phyloP scores from a whole-genome alignment of 64 coral and sea anemone genomes.

The Stichodactyla mertensii region DNA sequence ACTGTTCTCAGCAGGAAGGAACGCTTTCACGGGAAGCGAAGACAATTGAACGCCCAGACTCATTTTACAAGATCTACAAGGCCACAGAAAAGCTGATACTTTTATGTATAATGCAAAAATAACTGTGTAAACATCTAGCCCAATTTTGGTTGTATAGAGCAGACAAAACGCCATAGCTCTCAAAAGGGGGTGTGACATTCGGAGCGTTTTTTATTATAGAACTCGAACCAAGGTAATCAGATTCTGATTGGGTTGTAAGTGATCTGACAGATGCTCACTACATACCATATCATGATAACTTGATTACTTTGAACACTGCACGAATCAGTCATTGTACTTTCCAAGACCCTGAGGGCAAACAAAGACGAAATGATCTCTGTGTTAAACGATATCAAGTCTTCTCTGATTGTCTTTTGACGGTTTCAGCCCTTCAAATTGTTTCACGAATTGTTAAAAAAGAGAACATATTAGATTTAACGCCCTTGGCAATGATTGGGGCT shows the following conservation, averaged over 20 bases:
- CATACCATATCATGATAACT: neutral
- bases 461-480: neutral
- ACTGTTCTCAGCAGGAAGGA: neutral
- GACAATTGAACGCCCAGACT: neutral
- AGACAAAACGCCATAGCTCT: neutral
- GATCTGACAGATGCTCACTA: constrained; percentile 1
- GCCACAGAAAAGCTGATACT: neutral
- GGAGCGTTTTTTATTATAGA: neutral
- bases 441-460: neutral
- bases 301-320: neutral
- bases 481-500: neutral
- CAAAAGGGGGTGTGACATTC: neutral
- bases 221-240: neutral
- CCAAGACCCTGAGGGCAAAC: neutral
- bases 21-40: neutral
- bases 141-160: neutral
- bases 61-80: neutral
- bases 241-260: neutral
- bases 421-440: neutral
- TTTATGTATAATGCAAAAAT: neutral
- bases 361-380: neutral
- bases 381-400: neutral
- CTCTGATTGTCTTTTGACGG: neutral
- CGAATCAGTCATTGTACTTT: neutral
- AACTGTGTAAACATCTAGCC: neutral